These are phyloP conservation scores for Homarus americanus DNA, from an alignment of 1,140 invertebrate species.

Conservation along the genomic window DNA sequence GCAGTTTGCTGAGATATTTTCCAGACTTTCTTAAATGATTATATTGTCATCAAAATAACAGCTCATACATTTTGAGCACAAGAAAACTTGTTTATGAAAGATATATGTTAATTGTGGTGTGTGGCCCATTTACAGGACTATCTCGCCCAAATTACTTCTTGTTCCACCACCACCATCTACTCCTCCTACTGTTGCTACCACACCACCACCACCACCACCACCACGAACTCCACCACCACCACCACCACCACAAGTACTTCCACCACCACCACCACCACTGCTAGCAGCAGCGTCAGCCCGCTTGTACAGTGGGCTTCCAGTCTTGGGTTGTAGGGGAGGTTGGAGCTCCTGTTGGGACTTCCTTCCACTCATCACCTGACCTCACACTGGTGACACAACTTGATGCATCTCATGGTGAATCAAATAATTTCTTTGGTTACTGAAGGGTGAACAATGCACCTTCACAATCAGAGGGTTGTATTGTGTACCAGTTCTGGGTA, in stretches of 20 bases:
- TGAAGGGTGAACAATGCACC: constrained; percentile 25
- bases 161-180: constrained; percentile 65
- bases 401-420: constrained; percentile 20
- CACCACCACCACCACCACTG: constrained; percentile 55
- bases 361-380: constrained; percentile 40
- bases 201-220: constrained; percentile 61
- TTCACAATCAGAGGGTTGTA: neutral
- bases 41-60: constrained; percentile 10
- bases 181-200: constrained; percentile 54
- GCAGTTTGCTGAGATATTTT: constrained; percentile 11
- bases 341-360: constrained; percentile 6
- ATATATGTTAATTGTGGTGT: constrained; percentile 64
- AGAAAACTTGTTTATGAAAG: constrained; percentile 38
- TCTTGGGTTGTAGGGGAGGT: constrained; percentile 26
- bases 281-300: constrained; percentile 52
- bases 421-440: constrained; percentile 5
- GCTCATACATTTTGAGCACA: neutral
- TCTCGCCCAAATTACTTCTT: constrained; percentile 68
- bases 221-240: constrained; percentile 50
- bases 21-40: constrained; percentile 7
- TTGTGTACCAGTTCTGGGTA: constrained; percentile 15
- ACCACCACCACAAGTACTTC: constrained; percentile 43
- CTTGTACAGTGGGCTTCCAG: constrained; percentile 37
- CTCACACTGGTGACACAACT: constrained; percentile 46
- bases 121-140: constrained; percentile 69